phyloP scores from a whole-genome alignment of 2,113 vertebrate species.

The Mus spicilegus region DNA sequence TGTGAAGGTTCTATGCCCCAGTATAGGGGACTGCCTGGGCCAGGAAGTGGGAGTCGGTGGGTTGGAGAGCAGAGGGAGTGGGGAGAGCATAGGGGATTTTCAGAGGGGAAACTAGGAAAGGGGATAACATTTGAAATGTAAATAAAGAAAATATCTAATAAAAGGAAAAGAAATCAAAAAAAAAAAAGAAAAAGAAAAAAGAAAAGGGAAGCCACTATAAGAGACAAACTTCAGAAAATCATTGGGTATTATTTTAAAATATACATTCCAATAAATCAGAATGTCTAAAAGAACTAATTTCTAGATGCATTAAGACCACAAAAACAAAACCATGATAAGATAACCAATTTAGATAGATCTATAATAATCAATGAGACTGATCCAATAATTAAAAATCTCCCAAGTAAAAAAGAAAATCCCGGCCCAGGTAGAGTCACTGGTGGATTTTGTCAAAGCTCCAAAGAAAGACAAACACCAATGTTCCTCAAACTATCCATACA shows the following conservation, averaged over 20 bases:
- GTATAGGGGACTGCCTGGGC: too few species aligned
- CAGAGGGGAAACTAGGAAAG: too few species aligned
- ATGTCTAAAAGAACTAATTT: not conserved
- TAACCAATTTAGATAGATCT: not conserved
- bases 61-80: too few species aligned
- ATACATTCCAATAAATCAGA: not conserved
- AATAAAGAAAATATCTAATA: too few species aligned
- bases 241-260: not conserved
- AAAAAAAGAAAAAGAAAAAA: not conserved
- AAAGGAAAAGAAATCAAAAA: not conserved
- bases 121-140: too few species aligned
- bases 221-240: not conserved
- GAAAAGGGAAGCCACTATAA: not conserved
- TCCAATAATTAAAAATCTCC: not conserved
- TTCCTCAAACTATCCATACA: not conserved
- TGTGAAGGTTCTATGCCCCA: too few species aligned
- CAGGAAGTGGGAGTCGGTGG: too few species aligned
- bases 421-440: not conserved
- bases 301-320: not conserved
- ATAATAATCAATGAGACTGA: not conserved
- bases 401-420: not conserved
- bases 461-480: not conserved
- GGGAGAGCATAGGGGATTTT: too few species aligned
- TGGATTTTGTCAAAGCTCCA: not conserved
- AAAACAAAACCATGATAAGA: not conserved